These are phyloP conservation scores for Grapholita molesta DNA, from an alignment of 1,140 invertebrate genomes.

Conservation along the genomic window DNA sequence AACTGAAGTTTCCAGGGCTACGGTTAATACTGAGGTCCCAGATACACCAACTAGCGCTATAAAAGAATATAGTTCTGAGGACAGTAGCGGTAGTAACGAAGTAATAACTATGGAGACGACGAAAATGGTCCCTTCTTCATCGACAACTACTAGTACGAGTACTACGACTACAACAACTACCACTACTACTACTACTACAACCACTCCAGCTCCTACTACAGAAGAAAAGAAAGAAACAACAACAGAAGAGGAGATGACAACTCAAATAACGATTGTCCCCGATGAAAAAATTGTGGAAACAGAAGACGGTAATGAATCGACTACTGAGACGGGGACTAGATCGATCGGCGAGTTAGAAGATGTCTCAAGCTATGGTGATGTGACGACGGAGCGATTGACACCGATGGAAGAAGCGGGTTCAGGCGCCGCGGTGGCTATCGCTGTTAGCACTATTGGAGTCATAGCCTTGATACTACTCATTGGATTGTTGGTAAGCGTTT, in stretches of 20 bases:
- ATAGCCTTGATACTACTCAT: constrained; percentile 64
- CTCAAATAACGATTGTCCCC: constrained; percentile 31
- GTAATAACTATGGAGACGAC: constrained; percentile 43
- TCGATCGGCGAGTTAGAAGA: constrained; percentile 50
- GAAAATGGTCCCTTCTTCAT: constrained; percentile 24
- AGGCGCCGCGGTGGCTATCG: constrained; percentile 62
- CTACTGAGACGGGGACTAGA: constrained; percentile 28
- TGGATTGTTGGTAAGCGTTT: constrained; percentile 62
- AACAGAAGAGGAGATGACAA: constrained; percentile 22
- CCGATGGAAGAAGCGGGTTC: constrained; percentile 50
- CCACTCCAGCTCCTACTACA: constrained; percentile 20
- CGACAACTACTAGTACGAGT: constrained; percentile 14
- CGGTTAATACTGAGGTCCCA: constrained; percentile 22
- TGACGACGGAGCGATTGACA: constrained; percentile 59
- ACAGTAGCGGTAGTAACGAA: constrained; percentile 60
- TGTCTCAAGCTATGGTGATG: constrained; percentile 46
- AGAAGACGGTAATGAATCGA: constrained; percentile 24
- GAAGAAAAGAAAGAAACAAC: no score
- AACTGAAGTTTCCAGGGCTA: not conserved
- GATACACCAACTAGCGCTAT: constrained; percentile 28
- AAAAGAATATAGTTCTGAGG: constrained; percentile 44
- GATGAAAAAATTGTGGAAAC: constrained; percentile 19
- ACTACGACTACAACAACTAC: constrained; percentile 28
- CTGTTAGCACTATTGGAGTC: constrained; percentile 67
- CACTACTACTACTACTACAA: constrained; percentile 23